Evolutionary conservation across 2,888 invertebrate species (phyloP), one percentile per base, ranked within the genome.

Genomic region (Pharmacophagus antenor): DNA sequence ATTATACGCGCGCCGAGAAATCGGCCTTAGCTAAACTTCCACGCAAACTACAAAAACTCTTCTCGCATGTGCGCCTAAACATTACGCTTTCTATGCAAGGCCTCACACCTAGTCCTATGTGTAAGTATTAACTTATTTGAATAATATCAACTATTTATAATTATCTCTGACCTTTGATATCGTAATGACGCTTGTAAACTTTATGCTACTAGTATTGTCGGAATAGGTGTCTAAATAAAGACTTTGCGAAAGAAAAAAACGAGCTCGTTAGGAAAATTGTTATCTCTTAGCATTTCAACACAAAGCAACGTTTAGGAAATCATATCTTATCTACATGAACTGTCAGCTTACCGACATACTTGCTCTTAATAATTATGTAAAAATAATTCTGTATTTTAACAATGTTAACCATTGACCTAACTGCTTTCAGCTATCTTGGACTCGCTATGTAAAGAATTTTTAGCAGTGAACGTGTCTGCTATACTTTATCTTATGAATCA

Each of bases 401-500:
- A 15, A 52, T 48, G 25, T 56, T 74, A n/a, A n/a, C n/a, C n/a
- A n/a, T n/a, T n/a, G n/a, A n/a, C n/a, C n/a, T 76, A 67, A 73
- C 71, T 82, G 77, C 77, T 88, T 89, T 85, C 93, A 97, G 97
- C 96, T 69, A 97, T 97, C 79, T 92, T 97, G 75, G 94, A 95
- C 83, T 96, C 96, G 62, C 92, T 97, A 68, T 97, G 97, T 92
- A 95, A 96, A 85, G 95, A 96, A 87, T 97, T 97, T 89, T 93
- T 97, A 65, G 95, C 95, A 70, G 94, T 94, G 73, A 97, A 97
- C 91, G 97, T 97, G 65, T 96, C 97, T 69, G 96, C 97, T 76
- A 97, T 98, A 78, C 92, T 98, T 71, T 98, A 97, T 88, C 94
- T 98, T 92, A 98, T 97, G 95, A 98, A 98, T 91, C 96, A 97